Conservation (phyloP, 2,888 invertebrate species). For the Epistrophe eligans region DNA sequence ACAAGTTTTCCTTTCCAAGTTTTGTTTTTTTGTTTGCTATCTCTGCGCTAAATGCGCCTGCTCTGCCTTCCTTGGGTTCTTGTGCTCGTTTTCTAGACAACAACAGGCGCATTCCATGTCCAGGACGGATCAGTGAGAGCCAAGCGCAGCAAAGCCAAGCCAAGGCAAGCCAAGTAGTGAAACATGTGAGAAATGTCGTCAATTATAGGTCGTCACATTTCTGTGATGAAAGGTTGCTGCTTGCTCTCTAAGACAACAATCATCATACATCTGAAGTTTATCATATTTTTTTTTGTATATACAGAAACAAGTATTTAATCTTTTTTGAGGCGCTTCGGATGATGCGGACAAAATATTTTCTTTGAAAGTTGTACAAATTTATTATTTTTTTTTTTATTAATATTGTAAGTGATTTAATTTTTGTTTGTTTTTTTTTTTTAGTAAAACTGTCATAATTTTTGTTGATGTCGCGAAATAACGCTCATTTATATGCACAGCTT, state of each 20-base stretch:
- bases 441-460: slow-evolving; percentile 63
- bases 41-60: background rate
- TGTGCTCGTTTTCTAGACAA: slow-evolving; percentile 52
- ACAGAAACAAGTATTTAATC: background rate
- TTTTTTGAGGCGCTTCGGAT: slow-evolving; percentile 1
- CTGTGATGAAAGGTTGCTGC: slow-evolving; percentile 65
- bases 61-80: slow-evolving; percentile 9
- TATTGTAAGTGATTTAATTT: slow-evolving; percentile 14
- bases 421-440: slow-evolving; percentile 58
- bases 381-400: background rate
- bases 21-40: background rate
- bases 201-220: slow-evolving; percentile 72
- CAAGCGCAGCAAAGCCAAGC: background rate
- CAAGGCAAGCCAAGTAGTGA: background rate
- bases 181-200: slow-evolving; percentile 68
- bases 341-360: slow-evolving; percentile 53
- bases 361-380: too few species aligned
- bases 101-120: slow-evolving; percentile 52
- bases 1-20: slow-evolving; percentile 58
- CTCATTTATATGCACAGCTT: slow-evolving; percentile 68
- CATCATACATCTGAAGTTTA: slow-evolving; percentile 7
- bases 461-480: slow-evolving; percentile 29
- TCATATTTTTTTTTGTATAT: background rate
- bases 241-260: slow-evolving; percentile 13
- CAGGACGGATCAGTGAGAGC: slow-evolving; percentile 58